phyloP scores from a whole-genome alignment of 2,797 vertebrate genomes.

The Chrysocyon brachyurus region DNA sequence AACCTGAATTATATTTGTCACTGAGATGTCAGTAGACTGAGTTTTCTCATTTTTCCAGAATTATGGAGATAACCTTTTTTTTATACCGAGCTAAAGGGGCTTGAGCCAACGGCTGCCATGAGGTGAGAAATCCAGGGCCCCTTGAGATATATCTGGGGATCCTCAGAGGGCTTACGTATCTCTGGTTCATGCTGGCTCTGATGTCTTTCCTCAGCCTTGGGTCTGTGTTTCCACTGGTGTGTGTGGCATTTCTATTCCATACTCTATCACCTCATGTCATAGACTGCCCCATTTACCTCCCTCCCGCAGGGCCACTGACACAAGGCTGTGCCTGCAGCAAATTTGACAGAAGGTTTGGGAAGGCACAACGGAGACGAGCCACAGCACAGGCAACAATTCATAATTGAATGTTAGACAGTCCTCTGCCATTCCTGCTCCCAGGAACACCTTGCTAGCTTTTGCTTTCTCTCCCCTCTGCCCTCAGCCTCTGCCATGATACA shows the following conservation, averaged over 20 bases:
- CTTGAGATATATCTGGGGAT: neutral
- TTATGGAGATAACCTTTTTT: neutral
- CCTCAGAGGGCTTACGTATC: neutral
- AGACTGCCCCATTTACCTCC: fast-evolving
- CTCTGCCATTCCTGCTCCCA: neutral
- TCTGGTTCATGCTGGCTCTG: neutral
- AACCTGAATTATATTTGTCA: neutral
- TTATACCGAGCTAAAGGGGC: neutral
- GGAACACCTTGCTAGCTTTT: neutral
- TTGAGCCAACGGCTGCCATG: neutral
- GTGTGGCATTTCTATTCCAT: neutral
- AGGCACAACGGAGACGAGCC: neutral
- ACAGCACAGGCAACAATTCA: neutral
- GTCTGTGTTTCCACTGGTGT: neutral
- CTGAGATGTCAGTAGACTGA: neutral
- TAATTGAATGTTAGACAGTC: neutral
- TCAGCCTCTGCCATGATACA: neutral
- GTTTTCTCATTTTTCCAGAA: neutral
- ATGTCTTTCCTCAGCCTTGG: neutral
- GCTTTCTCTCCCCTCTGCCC: neutral
- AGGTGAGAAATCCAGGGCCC: neutral
- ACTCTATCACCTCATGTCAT: neutral
- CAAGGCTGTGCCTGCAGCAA: neutral
- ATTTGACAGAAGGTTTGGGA: neutral
- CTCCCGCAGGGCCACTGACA: neutral